Evolutionary conservation across 2,113 vertebrate species (phyloP).

Genomic region (Picathartes gymnocephalus): DNA sequence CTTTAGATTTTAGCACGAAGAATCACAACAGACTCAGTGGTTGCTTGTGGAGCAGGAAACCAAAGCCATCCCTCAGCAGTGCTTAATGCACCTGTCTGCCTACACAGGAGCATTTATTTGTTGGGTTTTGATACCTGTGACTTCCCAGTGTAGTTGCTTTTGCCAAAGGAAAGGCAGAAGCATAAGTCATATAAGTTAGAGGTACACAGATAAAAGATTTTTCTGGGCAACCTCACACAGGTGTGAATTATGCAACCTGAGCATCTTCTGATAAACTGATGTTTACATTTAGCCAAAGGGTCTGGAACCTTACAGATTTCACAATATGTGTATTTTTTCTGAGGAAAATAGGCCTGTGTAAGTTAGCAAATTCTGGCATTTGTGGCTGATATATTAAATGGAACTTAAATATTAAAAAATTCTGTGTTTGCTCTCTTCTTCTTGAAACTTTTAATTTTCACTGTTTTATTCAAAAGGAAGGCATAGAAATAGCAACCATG

Average conservation of each 20-base stretch:
- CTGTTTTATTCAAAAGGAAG: conserved; percentile 58
- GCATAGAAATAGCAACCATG: conserved; percentile 58
- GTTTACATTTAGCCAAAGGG: conserved; percentile 49
- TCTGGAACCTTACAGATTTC: conserved; percentile 39
- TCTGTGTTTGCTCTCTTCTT: conserved; percentile 51
- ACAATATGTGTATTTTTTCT: background rate
- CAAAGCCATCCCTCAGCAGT: background rate
- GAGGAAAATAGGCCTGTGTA: background rate
- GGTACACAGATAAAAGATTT: background rate
- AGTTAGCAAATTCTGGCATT: conserved; percentile 30
- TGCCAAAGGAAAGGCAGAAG: background rate
- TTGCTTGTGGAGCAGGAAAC: background rate
- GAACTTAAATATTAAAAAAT: conserved; percentile 53
- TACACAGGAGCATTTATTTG: background rate
- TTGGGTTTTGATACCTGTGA: background rate
- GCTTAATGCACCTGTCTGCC: background rate
- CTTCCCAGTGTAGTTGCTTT: background rate
- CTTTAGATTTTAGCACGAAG: background rate
- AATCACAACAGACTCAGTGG: background rate
- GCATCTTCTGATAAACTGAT: conserved; percentile 28
- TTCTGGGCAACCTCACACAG: conserved; percentile 16
- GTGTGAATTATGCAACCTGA: conserved; percentile 24
- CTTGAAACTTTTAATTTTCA: conserved; percentile 44
- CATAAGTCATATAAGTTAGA: background rate
- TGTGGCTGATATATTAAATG: conserved; percentile 31